Evolutionary conservation across 2,888 invertebrate genomes (phyloP).

Genomic region (Bruchidius siliquastri): DNA sequence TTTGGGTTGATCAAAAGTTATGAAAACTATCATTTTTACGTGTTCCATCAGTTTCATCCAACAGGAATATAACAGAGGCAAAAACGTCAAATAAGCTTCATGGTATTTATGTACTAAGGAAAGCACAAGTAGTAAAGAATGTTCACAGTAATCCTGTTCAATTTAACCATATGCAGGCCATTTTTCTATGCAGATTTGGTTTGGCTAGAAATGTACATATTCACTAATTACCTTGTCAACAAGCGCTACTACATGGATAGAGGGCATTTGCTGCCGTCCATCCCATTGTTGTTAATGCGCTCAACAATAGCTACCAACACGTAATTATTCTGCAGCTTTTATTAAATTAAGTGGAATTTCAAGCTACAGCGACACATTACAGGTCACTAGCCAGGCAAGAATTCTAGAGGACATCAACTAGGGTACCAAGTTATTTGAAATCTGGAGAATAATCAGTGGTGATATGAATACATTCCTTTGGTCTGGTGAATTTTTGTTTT

Average conservation of each 20-base stretch:
- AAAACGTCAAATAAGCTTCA: too few relatives aligned
- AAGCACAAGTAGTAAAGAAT: too few relatives aligned
- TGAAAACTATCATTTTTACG: too few relatives aligned
- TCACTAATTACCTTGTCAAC: not conserved
- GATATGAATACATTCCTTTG: too few relatives aligned
- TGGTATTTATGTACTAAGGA: too few relatives aligned
- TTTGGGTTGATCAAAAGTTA: too few relatives aligned
- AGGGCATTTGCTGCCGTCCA: not conserved
- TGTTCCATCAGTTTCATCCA: too few relatives aligned
- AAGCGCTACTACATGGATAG: not conserved
- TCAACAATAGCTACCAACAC: not conserved
- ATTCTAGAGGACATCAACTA: too few relatives aligned
- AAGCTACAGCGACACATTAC: not conserved
- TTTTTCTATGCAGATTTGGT: not conserved
- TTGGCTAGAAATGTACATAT: not conserved
- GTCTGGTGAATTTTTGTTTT: too few relatives aligned
- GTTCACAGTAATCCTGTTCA: too few relatives aligned
- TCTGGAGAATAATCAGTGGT: not conserved
- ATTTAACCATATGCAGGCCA: not conserved
- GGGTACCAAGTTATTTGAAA: not conserved
- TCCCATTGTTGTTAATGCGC: not conserved
- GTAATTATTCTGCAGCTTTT: not conserved
- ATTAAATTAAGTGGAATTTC: not conserved
- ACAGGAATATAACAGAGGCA: too few relatives aligned
- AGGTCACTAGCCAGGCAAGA: not conserved